Percentiles rank a stretch among this genome's conserved stretches.
Conservation (phyloP, 1,140 invertebrate genomes). For the Pachypsylla venusta region DNA sequence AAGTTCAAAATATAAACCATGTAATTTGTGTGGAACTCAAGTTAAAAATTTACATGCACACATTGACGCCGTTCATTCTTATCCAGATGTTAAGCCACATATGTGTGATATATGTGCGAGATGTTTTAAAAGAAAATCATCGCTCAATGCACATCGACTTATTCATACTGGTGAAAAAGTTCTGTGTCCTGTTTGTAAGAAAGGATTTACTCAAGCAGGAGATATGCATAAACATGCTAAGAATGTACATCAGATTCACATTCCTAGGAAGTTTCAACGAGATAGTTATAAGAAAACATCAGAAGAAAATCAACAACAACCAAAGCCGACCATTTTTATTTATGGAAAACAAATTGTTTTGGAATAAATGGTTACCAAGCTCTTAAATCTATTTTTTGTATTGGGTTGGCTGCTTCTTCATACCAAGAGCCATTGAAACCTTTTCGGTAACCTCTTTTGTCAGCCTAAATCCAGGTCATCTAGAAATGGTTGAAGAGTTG, state of each 20-base stretch:
- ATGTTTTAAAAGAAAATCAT: neutral
- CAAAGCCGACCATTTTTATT: too few relatives aligned
- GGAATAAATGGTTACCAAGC: too few relatives aligned
- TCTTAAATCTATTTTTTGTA: too few relatives aligned
- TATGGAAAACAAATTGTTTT: too few relatives aligned
- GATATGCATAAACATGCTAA: conserved; percentile 22
- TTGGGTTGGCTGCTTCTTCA: too few relatives aligned
- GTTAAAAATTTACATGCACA: neutral
- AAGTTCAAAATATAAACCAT: neutral
- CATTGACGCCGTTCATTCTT: neutral
- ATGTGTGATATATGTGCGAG: conserved; percentile 6
- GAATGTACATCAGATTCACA: neutral
- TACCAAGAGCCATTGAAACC: too few relatives aligned
- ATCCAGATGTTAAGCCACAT: conserved; percentile 2
- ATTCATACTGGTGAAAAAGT: conserved; percentile 25
- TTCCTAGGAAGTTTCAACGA: neutral
- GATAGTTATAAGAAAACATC: too few relatives aligned
- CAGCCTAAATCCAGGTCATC: too few relatives aligned
- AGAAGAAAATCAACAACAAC: too few relatives aligned
- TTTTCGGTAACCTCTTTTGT: too few relatives aligned
- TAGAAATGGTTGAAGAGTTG: too few relatives aligned
- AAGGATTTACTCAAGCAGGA: conserved; percentile 18
- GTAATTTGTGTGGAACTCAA: neutral
- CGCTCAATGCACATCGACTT: neutral
- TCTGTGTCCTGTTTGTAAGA: conserved; percentile 30